A percentile compares a stretch with the other conserved stretches of the same genome.
phyloP scores from a whole-genome alignment of 2,888 invertebrate genomes.

The Xylota sylvarum region DNA sequence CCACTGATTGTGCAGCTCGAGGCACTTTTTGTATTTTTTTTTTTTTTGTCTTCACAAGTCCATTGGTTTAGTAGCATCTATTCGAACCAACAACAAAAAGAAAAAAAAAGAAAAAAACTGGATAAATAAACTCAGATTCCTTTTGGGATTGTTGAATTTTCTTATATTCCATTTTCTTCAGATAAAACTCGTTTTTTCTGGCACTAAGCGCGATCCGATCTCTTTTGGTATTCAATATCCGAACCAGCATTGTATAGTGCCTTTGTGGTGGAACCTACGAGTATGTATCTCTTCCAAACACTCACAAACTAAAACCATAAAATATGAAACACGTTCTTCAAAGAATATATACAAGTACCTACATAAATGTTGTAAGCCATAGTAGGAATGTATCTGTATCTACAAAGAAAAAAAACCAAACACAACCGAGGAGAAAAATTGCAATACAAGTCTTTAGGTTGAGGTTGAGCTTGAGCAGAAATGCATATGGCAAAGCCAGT shows the following conservation, averaged over 20 bases:
- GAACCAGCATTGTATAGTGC: slow-evolving; percentile 38
- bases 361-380: too few relatives aligned
- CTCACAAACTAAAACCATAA: slow-evolving; percentile 20
- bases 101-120: slow-evolving; percentile 29
- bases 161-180: slow-evolving; percentile 30
- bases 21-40: too few relatives aligned
- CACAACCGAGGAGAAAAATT: slow-evolving; percentile 8
- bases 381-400: background rate
- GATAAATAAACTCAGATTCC: slow-evolving; percentile 34
- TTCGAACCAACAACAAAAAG: background rate
- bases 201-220: slow-evolving; percentile 41
- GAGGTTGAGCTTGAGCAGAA: background rate
- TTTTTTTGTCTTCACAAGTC: too few relatives aligned
- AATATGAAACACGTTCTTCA: slow-evolving; percentile 53
- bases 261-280: background rate
- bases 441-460: slow-evolving; percentile 10
- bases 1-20: too few relatives aligned
- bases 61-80: too few relatives aligned
- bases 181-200: slow-evolving; percentile 54
- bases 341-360: too few relatives aligned
- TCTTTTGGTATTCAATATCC: slow-evolving; percentile 58
- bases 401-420: background rate
- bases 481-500: background rate
- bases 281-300: background rate
- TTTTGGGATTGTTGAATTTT: slow-evolving; percentile 40